Evolutionary conservation across 2,113 vertebrate species (phyloP), one percentile per base, ranked within the genome.

Genomic region (Piprites chloris): DNA sequence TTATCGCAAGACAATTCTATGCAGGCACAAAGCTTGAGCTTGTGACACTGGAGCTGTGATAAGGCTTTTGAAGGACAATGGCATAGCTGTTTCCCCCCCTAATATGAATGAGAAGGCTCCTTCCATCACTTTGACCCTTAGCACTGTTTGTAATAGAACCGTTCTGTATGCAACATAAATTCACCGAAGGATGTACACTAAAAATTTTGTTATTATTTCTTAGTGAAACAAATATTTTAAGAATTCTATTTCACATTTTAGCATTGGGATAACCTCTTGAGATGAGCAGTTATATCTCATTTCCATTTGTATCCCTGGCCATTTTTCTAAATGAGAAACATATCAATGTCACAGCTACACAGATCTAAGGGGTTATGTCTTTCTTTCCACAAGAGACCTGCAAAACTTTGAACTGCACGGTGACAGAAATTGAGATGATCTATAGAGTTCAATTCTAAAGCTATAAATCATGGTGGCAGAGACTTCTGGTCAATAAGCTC

Each of bases 311-410:
- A 30, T 83, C 37, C 11, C 18, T 23, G 63, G 50, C 88, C 26
- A 90, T 93, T 96, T 91, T 27, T 90, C 55, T 94, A 84, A 95
- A 94, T 59, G 67, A 95, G 67, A 90, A 91, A 80, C 27, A 47
- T 58, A 79, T 74, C 72, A 71, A 8, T 32, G 75, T 80, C 55
- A 83, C 35, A 37, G 35, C 63, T 71, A 82, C 23, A 69, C 16
- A 83, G 55, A 90, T 55, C 30, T 79, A 73, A 74, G 8, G 11
- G 27, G 33, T 85, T 67, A 67, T 78, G 39, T 85, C 39, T 82
- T 63, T 89, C 41, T 82, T 91, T 90, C 55, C 85, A 71, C 42
- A 76, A 55, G 33, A 87, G 39, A 91, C 39, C 17, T 59, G 68
- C 10, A 87, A 83, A 91, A 83, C 74, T 78, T 85, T 71, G 67